A percentile compares a stretch with the other conserved stretches of the same genome.
phyloP scores from a whole-genome alignment of 2,888 invertebrate genomes.

The Agonopterix alstromeriana region DNA sequence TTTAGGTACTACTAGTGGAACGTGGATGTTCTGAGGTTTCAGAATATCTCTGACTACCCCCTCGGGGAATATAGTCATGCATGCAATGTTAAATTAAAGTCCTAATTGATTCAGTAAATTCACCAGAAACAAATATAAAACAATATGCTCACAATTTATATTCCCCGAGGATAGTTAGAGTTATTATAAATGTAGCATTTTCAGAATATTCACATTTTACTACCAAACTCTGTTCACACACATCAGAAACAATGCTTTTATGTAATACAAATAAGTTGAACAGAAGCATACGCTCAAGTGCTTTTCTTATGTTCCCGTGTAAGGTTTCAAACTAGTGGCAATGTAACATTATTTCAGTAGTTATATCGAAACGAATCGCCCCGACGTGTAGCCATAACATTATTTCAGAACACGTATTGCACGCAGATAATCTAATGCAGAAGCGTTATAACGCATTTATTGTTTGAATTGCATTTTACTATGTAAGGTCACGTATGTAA shows the following conservation, averaged over 20 bases:
- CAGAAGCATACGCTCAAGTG: conserved; percentile 1
- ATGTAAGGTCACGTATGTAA: conserved; percentile 35
- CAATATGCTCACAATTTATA: no score
- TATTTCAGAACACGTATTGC: conserved; percentile 70
- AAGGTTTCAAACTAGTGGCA: conserved; percentile 15
- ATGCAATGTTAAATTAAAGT: no score
- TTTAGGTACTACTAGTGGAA: no score
- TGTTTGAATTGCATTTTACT: conserved; percentile 35
- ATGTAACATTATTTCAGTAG: conserved; percentile 41
- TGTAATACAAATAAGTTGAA: no score
- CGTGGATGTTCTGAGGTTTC: no score
- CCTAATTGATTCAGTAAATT: no score
- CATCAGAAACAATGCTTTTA: no score
- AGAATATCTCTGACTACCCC: no score
- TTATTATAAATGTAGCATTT: background rate
- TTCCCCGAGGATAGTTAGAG: background rate
- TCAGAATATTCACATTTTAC: background rate
- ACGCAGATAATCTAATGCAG: conserved; percentile 65
- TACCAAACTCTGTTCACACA: no score
- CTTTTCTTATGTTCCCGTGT: conserved; percentile 9
- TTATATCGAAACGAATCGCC: conserved; percentile 40
- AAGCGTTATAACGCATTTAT: conserved; percentile 66
- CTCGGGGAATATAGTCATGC: no score
- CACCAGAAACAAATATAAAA: no score
- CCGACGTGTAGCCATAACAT: conserved; percentile 49